Evolutionary conservation across 2,797 vertebrate species (phyloP).

Genomic region (Smutsia gigantea): DNA sequence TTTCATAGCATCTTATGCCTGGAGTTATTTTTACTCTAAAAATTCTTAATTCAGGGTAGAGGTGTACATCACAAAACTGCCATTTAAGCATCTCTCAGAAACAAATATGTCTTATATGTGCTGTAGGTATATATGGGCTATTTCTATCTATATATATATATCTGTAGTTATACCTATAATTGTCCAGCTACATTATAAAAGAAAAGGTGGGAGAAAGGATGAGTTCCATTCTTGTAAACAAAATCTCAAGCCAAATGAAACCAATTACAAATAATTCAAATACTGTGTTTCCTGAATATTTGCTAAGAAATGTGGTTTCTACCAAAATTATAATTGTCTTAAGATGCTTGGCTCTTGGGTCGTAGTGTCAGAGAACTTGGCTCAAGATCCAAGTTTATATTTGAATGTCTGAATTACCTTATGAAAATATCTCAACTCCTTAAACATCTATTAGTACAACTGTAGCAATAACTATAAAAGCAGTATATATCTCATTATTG

Average conservation of each 20-base stretch:
- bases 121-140: neutral
- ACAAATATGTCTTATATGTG: neutral
- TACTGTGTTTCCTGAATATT: neutral
- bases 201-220: neutral
- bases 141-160: neutral
- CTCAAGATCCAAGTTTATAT: neutral
- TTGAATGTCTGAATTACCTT: neutral
- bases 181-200: neutral
- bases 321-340: neutral
- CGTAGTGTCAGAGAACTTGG: neutral
- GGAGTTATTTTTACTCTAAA: neutral
- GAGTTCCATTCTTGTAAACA: neutral
- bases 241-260: neutral
- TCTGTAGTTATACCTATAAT: neutral
- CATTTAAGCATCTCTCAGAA: neutral
- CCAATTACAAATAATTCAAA: neutral
- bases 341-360: neutral
- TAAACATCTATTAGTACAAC: neutral
- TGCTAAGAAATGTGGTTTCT: neutral
- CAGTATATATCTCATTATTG: too few species aligned
- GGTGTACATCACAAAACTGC: neutral
- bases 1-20: neutral
- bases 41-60: neutral
- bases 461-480: neutral
- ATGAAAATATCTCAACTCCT: neutral